phyloP scores from a whole-genome alignment of 1,140 invertebrate species.

The Conopomorpha cramerella region DNA sequence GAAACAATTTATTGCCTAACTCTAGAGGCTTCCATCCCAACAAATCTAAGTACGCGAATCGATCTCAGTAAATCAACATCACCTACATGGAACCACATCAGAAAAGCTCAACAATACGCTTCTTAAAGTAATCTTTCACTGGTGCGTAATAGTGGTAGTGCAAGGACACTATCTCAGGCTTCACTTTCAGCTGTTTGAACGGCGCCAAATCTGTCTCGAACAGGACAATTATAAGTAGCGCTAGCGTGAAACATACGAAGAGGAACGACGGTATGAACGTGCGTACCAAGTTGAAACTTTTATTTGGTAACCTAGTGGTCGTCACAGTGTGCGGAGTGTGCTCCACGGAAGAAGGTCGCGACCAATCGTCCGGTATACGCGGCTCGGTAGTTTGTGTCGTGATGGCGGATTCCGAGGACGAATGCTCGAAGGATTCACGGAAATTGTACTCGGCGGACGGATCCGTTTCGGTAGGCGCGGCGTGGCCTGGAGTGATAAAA shows the following conservation, averaged over 20 bases:
- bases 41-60: too few species aligned
- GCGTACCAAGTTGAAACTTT: constrained; percentile 66
- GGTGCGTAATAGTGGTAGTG: constrained; percentile 82
- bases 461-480: constrained; percentile 17
- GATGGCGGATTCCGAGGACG: constrained; percentile 69
- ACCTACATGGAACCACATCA: too few species aligned
- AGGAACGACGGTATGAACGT: constrained; percentile 75
- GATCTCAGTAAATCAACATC: too few species aligned
- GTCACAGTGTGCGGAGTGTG: constrained; percentile 45
- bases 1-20: too few species aligned
- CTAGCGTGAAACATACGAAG: constrained; percentile 68
- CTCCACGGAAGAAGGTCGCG: constrained; percentile 27
- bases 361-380: constrained; percentile 23
- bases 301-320: constrained; percentile 42
- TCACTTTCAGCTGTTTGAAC: constrained; percentile 70
- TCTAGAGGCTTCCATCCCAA: too few species aligned
- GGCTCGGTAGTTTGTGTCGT: constrained; percentile 54
- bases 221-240: constrained; percentile 68
- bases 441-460: constrained; percentile 69
- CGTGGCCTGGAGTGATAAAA: too few species aligned
- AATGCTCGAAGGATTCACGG: constrained; percentile 74
- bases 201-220: constrained; percentile 77
- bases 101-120: constrained; percentile 51
- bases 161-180: constrained; percentile 79
- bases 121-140: constrained; percentile 74